These are phyloP conservation scores for Mus caroli DNA, from an alignment of 2,797 vertebrate genomes.

Conservation along the genomic window DNA sequence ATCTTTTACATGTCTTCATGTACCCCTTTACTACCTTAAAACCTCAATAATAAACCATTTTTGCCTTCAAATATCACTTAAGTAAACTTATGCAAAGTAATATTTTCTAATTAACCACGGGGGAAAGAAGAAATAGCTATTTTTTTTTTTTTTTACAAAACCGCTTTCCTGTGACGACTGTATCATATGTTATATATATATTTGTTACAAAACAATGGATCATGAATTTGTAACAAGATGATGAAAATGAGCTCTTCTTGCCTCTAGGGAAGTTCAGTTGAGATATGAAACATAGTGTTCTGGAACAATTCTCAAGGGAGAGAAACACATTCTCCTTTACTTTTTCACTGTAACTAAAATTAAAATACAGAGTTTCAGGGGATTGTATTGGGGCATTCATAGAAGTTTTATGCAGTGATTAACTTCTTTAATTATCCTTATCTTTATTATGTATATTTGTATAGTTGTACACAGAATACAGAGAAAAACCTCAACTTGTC, in stretches of 20 bases:
- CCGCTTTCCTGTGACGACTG: conserved; percentile 17
- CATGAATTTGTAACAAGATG: conserved; percentile 51
- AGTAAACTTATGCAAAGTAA: not conserved
- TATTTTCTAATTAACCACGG: conserved; percentile 32
- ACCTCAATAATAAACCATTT: not conserved
- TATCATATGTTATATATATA: conserved; percentile 53
- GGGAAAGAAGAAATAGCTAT: conserved; percentile 23
- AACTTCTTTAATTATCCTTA: too few relatives aligned
- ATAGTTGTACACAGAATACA: not conserved
- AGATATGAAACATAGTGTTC: not conserved
- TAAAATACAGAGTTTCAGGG: not conserved
- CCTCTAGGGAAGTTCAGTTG: not conserved
- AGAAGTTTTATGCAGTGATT: not conserved
- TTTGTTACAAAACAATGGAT: conserved; percentile 64
- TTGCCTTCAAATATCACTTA: not conserved
- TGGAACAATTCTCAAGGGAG: not conserved
- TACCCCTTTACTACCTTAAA: not conserved
- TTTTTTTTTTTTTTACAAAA: conserved; percentile 33
- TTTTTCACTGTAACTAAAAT: not conserved
- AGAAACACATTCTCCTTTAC: not conserved
- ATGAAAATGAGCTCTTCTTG: not conserved
- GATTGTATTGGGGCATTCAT: not conserved
- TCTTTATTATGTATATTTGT: not conserved
- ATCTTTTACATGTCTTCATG: not conserved
- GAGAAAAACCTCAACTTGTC: not conserved